Evolutionary conservation across 2,888 invertebrate species (phyloP), one percentile per base, ranked within the genome.

Genomic region (Thecocarcelia acutangulata): DNA sequence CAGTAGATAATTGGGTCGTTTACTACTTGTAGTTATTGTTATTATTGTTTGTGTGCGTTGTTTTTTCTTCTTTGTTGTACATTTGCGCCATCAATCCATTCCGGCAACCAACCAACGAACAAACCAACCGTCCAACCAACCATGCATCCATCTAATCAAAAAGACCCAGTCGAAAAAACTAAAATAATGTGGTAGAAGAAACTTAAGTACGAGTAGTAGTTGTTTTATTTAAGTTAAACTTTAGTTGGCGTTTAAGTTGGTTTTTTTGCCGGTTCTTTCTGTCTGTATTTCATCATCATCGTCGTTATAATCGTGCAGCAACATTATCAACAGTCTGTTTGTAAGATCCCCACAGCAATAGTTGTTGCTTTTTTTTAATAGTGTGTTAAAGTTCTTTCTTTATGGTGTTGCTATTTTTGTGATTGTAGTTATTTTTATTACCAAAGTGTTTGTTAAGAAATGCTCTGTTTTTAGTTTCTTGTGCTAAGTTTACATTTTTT

Each of bases 1-100:
- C 89, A 90, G 88, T 89, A 87, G 90, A 89, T 87, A 89, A 90
- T 88, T 89, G 87, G 89, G 89, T 90, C 90, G 88, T 87, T 88
- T 89, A 86, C 85, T 85, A 69, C 64, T 70, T 58, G 69, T 79
- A 73, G 68, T 61, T 70, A 64, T 64, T 69, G 24, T 83, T 70
- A 48, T 44, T 64, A n/a, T 48, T 54, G 42, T 78, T 63, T 5
- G 8, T 33, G 33, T 9, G 5, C 8, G 33, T 9, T 33, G 4
- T 33, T 33, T 9, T 33, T 33, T 17, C 69, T 64, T 33, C n/a
- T 80, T 24, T 24, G 24, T 24, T 76, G 24, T 72, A 73, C 77
- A 54, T 66, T 63, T 73, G 50, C 78, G 54, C 74, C 68, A 74
- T 68, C 74, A 63, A 75, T 52, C 69, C 63, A 78, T 50, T 58